These are phyloP conservation scores for Drosophila leontia DNA, from an alignment of 1,140 invertebrate genomes.

Conservation along the genomic window DNA sequence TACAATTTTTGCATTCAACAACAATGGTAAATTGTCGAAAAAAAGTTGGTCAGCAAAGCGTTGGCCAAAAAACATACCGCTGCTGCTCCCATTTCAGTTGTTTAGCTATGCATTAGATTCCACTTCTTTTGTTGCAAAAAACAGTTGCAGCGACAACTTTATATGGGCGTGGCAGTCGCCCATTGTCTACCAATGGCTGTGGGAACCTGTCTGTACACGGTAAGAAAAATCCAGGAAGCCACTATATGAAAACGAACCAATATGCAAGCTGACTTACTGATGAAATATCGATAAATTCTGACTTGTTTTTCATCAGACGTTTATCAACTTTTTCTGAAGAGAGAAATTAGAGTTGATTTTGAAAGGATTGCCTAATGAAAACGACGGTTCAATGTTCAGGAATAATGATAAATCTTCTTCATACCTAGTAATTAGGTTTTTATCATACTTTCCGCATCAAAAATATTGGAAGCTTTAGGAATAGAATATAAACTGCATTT, in stretches of 20 bases:
- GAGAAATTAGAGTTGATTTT: too few relatives aligned
- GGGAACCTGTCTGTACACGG: conserved; percentile 25
- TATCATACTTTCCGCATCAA: too few relatives aligned
- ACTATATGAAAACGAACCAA: too few relatives aligned
- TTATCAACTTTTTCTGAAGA: too few relatives aligned
- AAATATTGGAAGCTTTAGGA: neutral
- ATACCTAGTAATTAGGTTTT: too few relatives aligned
- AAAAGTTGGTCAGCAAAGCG: conserved; percentile 53
- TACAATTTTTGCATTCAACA: conserved; percentile 60
- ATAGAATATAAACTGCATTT: neutral
- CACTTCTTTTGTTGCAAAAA: conserved; percentile 40
- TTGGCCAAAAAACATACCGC: conserved; percentile 15
- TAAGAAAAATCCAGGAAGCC: conserved; percentile 2
- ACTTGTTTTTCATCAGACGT: too few relatives aligned
- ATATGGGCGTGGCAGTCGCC: conserved; percentile 47
- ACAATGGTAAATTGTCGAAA: conserved; percentile 42
- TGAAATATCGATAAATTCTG: too few relatives aligned
- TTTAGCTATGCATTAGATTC: conserved; percentile 78
- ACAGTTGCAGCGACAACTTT: conserved; percentile 31
- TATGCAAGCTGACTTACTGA: too few relatives aligned
- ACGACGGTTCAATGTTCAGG: too few relatives aligned
- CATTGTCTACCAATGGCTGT: conserved; percentile 34
- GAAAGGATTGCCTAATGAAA: too few relatives aligned
- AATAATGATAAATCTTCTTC: too few relatives aligned
- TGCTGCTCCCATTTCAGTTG: conserved; percentile 47